These are phyloP conservation scores for Lasius fuliginosus DNA, from an alignment of 2,888 invertebrate genomes.

Conservation along the genomic window DNA sequence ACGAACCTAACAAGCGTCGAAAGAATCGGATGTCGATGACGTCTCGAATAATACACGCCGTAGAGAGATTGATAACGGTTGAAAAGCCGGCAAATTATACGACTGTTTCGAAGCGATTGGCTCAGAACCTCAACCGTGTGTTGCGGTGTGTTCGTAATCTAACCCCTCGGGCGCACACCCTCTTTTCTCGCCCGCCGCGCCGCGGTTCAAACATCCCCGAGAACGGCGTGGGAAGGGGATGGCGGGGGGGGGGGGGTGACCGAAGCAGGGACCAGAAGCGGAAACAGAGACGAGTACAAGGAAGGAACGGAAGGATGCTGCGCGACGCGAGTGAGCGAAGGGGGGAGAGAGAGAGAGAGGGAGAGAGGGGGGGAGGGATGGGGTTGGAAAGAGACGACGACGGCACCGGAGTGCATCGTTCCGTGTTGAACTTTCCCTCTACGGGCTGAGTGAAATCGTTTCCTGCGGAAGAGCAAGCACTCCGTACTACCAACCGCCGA, in stretches of 20 bases:
- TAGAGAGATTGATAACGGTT: constrained; percentile 20
- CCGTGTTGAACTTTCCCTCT: constrained; percentile 64
- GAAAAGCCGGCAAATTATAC: constrained; percentile 64
- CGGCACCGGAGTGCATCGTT: constrained; percentile 69
- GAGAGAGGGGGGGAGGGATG: not conserved
- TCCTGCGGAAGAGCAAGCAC: constrained; percentile 65
- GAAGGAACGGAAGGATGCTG: constrained; percentile 8
- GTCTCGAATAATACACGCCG: constrained; percentile 8
- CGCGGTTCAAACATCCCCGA: constrained; percentile 63
- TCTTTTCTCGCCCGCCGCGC: constrained; percentile 37
- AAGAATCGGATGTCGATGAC: not conserved
- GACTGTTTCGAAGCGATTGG: constrained; percentile 62
- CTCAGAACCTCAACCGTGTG: constrained; percentile 55
- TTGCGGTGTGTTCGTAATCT: constrained; percentile 71
- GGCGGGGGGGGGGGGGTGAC: not conserved
- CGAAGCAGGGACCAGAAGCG: constrained; percentile 53
- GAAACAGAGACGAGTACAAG: constrained; percentile 44
- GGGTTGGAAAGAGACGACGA: constrained; percentile 30
- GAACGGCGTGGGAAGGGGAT: constrained; percentile 34
- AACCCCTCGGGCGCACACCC: constrained; percentile 58
- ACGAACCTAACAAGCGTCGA: not conserved
- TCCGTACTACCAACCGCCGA: constrained; percentile 66
- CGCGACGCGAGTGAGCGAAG: constrained; percentile 39
- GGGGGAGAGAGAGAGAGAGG: no score
- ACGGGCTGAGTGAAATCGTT: constrained; percentile 69